Conservation (phyloP, 2,797 vertebrate genomes). For the Rallus crepitans region DNA sequence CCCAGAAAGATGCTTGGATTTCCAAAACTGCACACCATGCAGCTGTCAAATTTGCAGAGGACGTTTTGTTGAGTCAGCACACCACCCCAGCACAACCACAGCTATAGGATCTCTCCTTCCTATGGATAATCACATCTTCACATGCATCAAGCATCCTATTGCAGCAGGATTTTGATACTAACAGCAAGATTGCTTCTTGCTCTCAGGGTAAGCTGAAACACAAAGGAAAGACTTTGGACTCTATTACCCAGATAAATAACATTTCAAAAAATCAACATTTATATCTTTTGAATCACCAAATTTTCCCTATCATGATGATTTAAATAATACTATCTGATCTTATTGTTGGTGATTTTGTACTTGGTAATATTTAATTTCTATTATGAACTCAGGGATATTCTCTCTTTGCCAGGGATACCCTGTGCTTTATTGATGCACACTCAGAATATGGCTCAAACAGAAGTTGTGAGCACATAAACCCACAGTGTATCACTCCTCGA, state of each 20-base stretch:
- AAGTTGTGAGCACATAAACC: neutral
- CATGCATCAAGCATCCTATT: neutral
- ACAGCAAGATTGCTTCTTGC: neutral
- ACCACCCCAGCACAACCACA: neutral
- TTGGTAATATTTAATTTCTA: neutral
- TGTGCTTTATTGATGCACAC: neutral
- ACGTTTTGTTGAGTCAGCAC: slow-evolving; percentile 47
- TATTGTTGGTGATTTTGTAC: neutral
- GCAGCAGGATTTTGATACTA: slow-evolving; percentile 33
- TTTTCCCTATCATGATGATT: neutral
- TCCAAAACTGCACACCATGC: slow-evolving; percentile 54
- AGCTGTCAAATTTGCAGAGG: slow-evolving; percentile 18
- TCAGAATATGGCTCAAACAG: neutral
- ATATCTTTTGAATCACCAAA: neutral
- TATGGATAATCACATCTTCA: slow-evolving; percentile 61
- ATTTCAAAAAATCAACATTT: neutral
- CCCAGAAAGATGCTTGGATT: slow-evolving; percentile 66
- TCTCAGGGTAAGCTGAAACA: neutral
- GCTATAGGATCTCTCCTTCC: slow-evolving; percentile 33
- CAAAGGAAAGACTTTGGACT: neutral
- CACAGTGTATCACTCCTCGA: neutral
- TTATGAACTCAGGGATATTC: neutral
- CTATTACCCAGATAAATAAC: neutral
- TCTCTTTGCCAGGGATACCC: neutral
- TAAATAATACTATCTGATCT: neutral